phyloP scores from a whole-genome alignment of 2,797 vertebrate species.

The Acropternis orthonyx region DNA sequence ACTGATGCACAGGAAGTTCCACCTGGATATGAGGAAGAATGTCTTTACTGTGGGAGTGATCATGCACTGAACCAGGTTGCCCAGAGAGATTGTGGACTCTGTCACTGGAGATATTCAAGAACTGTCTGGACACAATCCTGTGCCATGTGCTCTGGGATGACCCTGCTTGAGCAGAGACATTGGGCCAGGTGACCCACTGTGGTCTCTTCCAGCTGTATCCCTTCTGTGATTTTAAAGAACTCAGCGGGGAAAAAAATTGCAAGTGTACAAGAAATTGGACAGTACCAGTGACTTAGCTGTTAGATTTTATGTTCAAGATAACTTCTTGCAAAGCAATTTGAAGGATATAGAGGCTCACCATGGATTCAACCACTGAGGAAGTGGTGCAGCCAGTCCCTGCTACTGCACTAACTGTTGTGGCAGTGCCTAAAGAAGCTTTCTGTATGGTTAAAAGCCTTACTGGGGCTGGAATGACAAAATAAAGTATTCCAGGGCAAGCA shows the following conservation, averaged over 20 bases:
- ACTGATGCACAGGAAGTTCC: background rate
- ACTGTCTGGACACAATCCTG: background rate
- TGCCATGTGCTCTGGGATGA: background rate
- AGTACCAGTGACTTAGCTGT: background rate
- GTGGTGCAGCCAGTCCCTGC: background rate
- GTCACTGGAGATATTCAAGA: background rate
- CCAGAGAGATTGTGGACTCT: background rate
- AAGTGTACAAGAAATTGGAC: background rate
- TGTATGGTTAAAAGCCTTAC: background rate
- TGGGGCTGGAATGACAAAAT: background rate
- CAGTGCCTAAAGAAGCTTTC: background rate
- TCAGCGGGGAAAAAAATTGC: background rate
- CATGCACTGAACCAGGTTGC: background rate
- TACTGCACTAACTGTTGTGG: background rate
- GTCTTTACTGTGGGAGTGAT: background rate
- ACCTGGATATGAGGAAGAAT: background rate
- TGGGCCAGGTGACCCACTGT: background rate
- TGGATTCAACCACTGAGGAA: background rate
- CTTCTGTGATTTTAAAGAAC: background rate
- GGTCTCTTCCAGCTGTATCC: background rate
- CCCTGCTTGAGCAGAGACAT: background rate
- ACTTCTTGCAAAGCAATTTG: background rate
- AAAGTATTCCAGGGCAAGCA: background rate
- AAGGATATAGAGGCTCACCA: background rate
- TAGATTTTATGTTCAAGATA: background rate